A percentile compares a stretch with the other conserved stretches of the same genome.
phyloP scores from a whole-genome alignment of 2,113 vertebrate genomes.

The Amazona guildingii region DNA sequence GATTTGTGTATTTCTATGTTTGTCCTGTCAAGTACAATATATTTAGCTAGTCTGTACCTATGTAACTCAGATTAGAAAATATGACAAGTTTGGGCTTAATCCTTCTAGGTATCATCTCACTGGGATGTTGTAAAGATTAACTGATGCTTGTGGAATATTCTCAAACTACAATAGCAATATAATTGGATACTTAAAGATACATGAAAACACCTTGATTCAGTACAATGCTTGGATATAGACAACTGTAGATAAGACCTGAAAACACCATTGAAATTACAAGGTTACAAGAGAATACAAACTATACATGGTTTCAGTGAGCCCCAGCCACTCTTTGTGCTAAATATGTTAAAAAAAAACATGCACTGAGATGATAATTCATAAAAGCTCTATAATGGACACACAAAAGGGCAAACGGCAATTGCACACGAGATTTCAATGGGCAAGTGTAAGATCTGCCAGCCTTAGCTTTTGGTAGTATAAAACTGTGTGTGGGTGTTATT shows the following conservation, averaged over 20 bases:
- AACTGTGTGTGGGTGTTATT: neutral
- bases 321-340: neutral
- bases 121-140: neutral
- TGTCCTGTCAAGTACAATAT: neutral
- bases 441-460: neutral
- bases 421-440: neutral
- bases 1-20: neutral
- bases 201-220: neutral
- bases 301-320: neutral
- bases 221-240: neutral
- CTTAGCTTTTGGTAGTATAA: neutral
- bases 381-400: neutral
- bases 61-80: neutral
- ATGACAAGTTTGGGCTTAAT: conserved; percentile 15
- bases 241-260: neutral
- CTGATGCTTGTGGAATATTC: neutral
- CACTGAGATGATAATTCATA: neutral
- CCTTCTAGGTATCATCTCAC: neutral
- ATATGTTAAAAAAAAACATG: neutral
- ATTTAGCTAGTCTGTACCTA: neutral
- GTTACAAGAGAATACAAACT: neutral
- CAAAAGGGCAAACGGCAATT: neutral
- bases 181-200: neutral
- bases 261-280: neutral
- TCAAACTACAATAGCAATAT: neutral